Evolutionary conservation across 53 echinoderm and acorn worm genomes (phyloP), one percentile per base, ranked within the genome.

Genomic region (Echinometra lucunter): DNA sequence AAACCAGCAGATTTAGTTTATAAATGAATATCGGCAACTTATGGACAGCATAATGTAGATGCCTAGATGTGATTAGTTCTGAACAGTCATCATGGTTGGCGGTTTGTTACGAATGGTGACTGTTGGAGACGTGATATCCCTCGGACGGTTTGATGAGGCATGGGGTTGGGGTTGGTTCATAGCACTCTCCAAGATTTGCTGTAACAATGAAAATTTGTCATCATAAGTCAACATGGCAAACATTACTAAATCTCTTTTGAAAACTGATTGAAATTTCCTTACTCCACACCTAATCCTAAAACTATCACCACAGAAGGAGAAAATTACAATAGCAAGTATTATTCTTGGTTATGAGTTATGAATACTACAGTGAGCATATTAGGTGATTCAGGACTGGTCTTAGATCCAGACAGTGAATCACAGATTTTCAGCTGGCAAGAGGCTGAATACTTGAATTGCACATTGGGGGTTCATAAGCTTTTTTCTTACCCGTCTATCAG

Each of bases 131-230:
- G 97, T 97, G 28, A 96, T 83, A 45, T 94, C 89, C 92, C 92
- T 95, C 63, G 89, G 95, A 37, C 93, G 95, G 67, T 92, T 95
- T 53, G 93, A 92, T 17, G 95, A 91, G n/a, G 93, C 96, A 28
- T 96, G 90, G 34, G 98, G 97, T 92, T 98, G 98, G 19, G 97
- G 85, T 93, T 98, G 99, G 25, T 89, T 82, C 97, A 97, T 95
- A 1, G 99, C 99, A 25, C 94, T 85, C 74, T 98, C 97, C 17
- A 97, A 80, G 28, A 97, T 98, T 96, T 98, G 96, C 99, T 98
- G 96, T 89, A 37, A 60, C 0, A 37, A 58, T 11, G 56, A 25
- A 56, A 55, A 74, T 30, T 34, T 74, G 32, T 74, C 74, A 74
- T 72, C 34, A 34, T 32, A 7, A 72, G 21, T 72, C 37, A 34